Conservation (phyloP, 2,888 invertebrate species). For the Seira musarum region DNA sequence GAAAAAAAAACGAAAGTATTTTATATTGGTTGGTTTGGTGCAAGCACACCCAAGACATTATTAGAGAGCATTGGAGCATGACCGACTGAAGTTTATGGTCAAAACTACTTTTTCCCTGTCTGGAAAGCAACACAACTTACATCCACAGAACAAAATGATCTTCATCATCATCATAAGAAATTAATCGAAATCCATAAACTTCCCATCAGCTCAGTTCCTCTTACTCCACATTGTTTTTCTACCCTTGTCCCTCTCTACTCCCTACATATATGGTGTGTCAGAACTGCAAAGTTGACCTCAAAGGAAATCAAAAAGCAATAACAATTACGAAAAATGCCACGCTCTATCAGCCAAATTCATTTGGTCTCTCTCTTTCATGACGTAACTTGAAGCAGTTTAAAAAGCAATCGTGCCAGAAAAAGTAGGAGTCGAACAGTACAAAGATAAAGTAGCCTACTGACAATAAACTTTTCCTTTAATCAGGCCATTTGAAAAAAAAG, state of each 20-base stretch:
- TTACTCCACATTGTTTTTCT: background rate
- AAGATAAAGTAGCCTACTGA: slow-evolving; percentile 17
- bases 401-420: background rate
- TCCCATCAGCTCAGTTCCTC: background rate
- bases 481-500: background rate
- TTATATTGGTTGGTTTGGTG: too few relatives aligned
- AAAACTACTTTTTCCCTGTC: too few relatives aligned
- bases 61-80: too few relatives aligned
- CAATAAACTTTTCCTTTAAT: background rate
- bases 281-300: slow-evolving; percentile 15
- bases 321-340: slow-evolving; percentile 42
- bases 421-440: background rate
- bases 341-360: slow-evolving; percentile 9
- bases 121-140: too few relatives aligned
- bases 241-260: background rate
- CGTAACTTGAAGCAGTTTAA: background rate
- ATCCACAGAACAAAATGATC: too few relatives aligned
- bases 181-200: slow-evolving; percentile 41
- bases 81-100: too few relatives aligned
- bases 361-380: background rate
- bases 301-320: slow-evolving; percentile 52
- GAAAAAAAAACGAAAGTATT: too few relatives aligned
- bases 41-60: too few relatives aligned
- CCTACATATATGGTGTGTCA: slow-evolving; percentile 16
- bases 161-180: slow-evolving; percentile 25